These are phyloP conservation scores for Nycticryphes semicollaris DNA, from an alignment of 2,113 vertebrate species.

Conservation along the genomic window DNA sequence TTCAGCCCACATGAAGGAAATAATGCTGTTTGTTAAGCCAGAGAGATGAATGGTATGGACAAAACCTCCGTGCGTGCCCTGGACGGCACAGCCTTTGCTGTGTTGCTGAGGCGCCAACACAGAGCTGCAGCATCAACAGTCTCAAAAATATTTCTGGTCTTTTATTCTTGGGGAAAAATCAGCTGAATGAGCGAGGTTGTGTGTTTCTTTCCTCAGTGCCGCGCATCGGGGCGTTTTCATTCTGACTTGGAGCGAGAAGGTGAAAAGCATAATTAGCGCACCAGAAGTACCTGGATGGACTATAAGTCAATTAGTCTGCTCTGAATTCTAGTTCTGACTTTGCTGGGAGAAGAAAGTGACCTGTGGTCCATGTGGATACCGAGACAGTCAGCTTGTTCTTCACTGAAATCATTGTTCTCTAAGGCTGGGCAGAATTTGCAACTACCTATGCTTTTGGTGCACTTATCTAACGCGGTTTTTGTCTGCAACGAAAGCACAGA, in stretches of 20 bases:
- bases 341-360: constrained; percentile 34
- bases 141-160: neutral
- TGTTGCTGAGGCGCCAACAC: neutral
- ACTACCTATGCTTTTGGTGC: neutral
- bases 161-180: constrained; percentile 44
- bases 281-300: constrained; percentile 31
- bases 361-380: constrained; percentile 10
- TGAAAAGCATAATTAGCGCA: constrained; percentile 55
- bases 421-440: constrained; percentile 16
- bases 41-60: neutral
- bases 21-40: neutral
- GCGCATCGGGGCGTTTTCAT: constrained; percentile 27
- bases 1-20: neutral
- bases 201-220: constrained; percentile 27
- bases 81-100: neutral
- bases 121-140: neutral
- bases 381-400: neutral
- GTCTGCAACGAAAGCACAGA: neutral
- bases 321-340: constrained; percentile 53
- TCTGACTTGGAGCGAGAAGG: constrained; percentile 37
- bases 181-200: neutral
- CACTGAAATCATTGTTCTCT: neutral
- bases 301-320: constrained; percentile 50
- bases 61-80: neutral
- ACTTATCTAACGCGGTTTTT: neutral